Base-by-base conservation (phyloP, 2,113 vertebrate species). In the Neodontobutis hainanensis region DNA sequence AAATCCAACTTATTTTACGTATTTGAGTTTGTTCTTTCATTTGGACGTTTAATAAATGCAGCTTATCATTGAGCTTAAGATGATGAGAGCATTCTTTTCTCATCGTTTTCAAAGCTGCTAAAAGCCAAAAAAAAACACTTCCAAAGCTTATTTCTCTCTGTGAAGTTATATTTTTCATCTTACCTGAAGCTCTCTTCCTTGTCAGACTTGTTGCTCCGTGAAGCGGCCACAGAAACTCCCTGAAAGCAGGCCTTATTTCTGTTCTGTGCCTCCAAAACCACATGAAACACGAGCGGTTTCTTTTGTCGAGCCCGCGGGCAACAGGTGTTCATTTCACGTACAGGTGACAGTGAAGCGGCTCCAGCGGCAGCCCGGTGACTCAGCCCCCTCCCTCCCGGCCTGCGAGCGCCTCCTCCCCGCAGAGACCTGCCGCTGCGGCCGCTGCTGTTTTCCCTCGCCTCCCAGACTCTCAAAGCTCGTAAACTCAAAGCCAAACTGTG, bases 291-390 rank as follows among this genome's bases (percentile, higher is more conserved):
- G 80, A 87, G 45, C 16, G 16, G 0, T 11, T 52, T 35, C 1
- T 34, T 27, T 34, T 19, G 11, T 7, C 27, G 16, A 47, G 11
- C 16, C 70, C 70, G 40, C 43, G 3, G 84, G 47, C 72, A 49
- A 82, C 88, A 90, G 88, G 88, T 90, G 88, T 67, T 63, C 45
- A 4, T 51, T 80, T 74, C 70, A 79, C 65, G 65, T 45, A 16
- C 78, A 88, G 86, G 81, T 88, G 73, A 76, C 78, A 9, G 48
- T 51, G 65, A 65, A 12, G 65, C 40, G 16, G 42, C 46, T 15
- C 44, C 8, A n/a, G 51, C 38, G 62, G 76, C 55, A 11, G 57
- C 67, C 64, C n/a, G 44, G 5, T 27, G 7, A n/a, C 40, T 50
- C 40, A 61, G 63, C 3, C 68, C 53, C 35, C 61, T 27, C 32